Percentiles rank a stretch among this genome's conserved stretches.
These are phyloP conservation scores for Fragum sueziense DNA, from an alignment of 2,888 invertebrate genomes.

Conservation along the genomic window DNA sequence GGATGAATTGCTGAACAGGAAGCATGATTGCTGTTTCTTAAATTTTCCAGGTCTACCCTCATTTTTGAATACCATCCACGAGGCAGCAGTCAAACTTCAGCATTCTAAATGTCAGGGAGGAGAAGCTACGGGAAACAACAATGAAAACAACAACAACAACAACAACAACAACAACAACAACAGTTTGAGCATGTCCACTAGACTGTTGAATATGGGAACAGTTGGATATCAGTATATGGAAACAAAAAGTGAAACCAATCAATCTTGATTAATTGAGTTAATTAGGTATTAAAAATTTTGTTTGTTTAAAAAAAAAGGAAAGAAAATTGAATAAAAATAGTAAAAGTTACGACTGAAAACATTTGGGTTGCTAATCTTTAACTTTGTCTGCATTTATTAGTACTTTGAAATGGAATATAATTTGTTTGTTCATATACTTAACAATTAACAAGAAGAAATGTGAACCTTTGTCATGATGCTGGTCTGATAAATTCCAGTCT, in stretches of 20 bases:
- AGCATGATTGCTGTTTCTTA: too few relatives aligned
- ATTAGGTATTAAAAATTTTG: not conserved
- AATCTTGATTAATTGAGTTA: not conserved
- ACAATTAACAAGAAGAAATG: too few relatives aligned
- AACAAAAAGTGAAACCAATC: slow-evolving; percentile 11
- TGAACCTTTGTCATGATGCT: too few relatives aligned
- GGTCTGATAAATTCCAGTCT: too few relatives aligned
- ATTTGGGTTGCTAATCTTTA: not conserved
- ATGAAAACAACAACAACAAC: slow-evolving; percentile 6
- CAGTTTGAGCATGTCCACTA: not conserved
- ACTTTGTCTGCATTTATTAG: too few relatives aligned
- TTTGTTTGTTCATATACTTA: too few relatives aligned
- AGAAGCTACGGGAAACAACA: not conserved
- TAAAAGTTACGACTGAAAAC: not conserved
- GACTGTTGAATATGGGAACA: not conserved
- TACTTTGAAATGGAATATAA: too few relatives aligned
- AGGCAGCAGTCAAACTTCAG: slow-evolving; percentile 77
- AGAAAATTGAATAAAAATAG: not conserved
- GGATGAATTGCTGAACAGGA: too few relatives aligned
- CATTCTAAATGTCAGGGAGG: slow-evolving; percentile 24
- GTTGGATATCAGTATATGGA: slow-evolving; percentile 1
- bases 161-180: not conserved
- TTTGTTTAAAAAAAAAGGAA: not conserved
- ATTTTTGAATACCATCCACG: slow-evolving; percentile 81
- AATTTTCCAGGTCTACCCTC: slow-evolving; percentile 79